Percentiles rank a stretch among this genome's conserved stretches.
Conservation (phyloP, 2,113 vertebrate genomes). For the Antechinus stuartii region DNA sequence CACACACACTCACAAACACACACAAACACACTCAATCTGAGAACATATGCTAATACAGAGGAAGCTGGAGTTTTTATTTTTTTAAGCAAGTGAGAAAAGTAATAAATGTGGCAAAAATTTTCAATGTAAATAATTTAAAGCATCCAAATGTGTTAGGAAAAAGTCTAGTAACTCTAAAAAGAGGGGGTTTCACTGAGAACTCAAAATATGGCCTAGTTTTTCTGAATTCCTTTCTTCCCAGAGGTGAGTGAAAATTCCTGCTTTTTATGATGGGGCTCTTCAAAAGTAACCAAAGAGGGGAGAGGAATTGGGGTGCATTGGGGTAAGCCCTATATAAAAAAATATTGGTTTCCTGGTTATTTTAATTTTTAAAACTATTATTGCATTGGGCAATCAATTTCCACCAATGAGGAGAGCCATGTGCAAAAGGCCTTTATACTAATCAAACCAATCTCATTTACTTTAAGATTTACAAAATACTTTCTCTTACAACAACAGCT, state of each 20-base stretch:
- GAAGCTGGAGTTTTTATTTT: not conserved
- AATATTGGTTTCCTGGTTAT: not conserved
- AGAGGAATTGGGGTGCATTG: not conserved
- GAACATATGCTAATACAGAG: not conserved
- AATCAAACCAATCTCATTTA: not conserved
- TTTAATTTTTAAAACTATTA: not conserved
- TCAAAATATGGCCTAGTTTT: not conserved
- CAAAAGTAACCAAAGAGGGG: not conserved
- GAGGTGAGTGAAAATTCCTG: not conserved
- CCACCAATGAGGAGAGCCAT: not conserved
- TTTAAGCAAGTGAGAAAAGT: not conserved
- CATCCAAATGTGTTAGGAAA: not conserved
- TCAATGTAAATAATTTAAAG: constrained; percentile 5
- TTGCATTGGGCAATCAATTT: not conserved
- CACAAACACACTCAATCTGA: not conserved
- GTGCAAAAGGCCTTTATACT: not conserved
- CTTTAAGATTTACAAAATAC: not conserved
- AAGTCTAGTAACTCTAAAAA: not conserved
- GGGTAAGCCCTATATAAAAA: not conserved
- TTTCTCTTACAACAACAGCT: not conserved
- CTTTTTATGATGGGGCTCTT: not conserved
- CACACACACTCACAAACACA: not conserved
- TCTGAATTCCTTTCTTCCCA: not conserved
- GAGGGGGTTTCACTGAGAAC: not conserved
- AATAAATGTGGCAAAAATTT: not conserved